phyloP scores from a whole-genome alignment of 2,888 invertebrate species.

The Teleiodes luculella region DNA sequence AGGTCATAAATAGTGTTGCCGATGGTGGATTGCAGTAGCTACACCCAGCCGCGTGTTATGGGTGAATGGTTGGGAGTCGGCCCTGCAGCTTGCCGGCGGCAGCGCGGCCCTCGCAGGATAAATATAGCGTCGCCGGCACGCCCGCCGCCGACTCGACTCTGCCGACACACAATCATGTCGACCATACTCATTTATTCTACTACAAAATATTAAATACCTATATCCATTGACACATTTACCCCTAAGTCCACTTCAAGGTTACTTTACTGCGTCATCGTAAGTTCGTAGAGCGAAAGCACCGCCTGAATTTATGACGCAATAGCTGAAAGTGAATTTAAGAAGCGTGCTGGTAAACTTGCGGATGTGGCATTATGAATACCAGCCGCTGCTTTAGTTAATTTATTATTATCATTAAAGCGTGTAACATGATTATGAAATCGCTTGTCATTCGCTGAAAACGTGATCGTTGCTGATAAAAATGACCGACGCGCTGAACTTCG shows the following conservation, averaged over 20 bases:
- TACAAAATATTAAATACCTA: conserved; percentile 27
- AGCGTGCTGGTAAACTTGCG: background rate
- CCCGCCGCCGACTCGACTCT: conserved; percentile 52
- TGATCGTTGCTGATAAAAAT: conserved; percentile 7
- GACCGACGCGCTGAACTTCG: background rate
- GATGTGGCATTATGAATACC: no score
- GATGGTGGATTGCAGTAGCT: conserved; percentile 26
- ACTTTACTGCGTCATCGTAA: background rate
- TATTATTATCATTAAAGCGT: background rate
- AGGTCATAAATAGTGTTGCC: conserved; percentile 11
- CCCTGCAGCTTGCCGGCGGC: conserved; percentile 39
- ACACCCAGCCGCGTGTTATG: conserved; percentile 37
- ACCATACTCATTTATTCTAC: conserved; percentile 49
- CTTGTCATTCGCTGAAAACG: background rate
- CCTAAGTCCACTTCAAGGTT: conserved; percentile 5
- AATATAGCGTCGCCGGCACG: conserved; percentile 71
- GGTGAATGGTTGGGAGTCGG: conserved; percentile 54
- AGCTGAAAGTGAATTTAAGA: background rate
- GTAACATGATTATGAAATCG: background rate
- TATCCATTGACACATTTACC: conserved; percentile 5
- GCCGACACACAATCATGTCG: conserved; percentile 64
- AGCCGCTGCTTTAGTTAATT: no score
- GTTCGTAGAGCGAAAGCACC: conserved; percentile 1
- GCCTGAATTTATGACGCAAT: conserved; percentile 2
- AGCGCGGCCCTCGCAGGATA: conserved; percentile 69